These are phyloP conservation scores for Microtus ochrogaster DNA, from an alignment of 2,113 vertebrate genomes.

Conservation along the genomic window DNA sequence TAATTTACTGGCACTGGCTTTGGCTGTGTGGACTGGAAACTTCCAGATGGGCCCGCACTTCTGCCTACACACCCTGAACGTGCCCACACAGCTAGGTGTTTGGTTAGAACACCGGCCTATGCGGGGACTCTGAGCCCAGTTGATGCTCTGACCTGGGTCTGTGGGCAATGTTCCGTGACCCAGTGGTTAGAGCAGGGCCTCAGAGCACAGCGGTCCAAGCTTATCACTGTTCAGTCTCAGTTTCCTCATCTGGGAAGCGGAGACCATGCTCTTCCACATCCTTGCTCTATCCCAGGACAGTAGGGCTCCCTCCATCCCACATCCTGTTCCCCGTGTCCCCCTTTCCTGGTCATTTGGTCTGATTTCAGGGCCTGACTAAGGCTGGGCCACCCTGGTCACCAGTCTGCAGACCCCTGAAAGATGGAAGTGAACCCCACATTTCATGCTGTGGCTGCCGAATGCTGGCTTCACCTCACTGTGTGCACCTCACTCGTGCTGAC, in stretches of 20 bases:
- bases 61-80: rapidly evolving
- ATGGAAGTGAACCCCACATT: background rate
- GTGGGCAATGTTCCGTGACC: background rate
- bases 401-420: background rate
- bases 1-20: slow-evolving; percentile 69
- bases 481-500: background rate
- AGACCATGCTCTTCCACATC: background rate
- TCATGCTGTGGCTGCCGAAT: background rate
- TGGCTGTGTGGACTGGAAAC: slow-evolving; percentile 38
- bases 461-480: background rate
- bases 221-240: background rate
- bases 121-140: rapidly evolving
- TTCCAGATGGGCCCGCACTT: background rate
- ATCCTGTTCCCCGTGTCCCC: background rate
- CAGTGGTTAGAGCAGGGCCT: background rate
- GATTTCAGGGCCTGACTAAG: background rate
- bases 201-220: background rate
- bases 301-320: background rate
- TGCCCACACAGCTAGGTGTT: background rate
- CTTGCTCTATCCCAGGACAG: background rate
- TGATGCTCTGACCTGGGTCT: background rate
- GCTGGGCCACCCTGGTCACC: background rate
- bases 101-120: background rate
- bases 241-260: background rate
- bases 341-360: background rate